These are phyloP conservation scores for Mesembrinibis cayennensis DNA, from an alignment of 2,113 vertebrate species.

Conservation along the genomic window DNA sequence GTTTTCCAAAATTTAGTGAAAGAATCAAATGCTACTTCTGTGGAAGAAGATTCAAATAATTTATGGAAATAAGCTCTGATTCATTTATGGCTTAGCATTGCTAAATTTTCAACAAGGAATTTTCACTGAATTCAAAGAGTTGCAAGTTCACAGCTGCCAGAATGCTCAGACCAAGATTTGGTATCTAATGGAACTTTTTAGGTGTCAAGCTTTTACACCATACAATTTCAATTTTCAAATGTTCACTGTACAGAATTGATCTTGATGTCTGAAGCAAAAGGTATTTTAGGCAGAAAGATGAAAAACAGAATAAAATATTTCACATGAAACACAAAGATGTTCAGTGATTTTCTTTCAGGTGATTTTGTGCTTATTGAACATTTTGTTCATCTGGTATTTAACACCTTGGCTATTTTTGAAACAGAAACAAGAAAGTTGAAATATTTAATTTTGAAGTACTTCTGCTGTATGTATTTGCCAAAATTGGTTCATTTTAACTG, in stretches of 20 bases:
- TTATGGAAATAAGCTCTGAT: background rate
- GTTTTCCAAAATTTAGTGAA: background rate
- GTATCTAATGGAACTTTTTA: background rate
- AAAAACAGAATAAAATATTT: background rate
- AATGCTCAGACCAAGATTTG: background rate
- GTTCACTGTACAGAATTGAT: background rate
- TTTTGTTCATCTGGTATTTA: background rate
- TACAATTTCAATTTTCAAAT: background rate
- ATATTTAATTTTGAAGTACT: background rate
- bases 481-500: background rate
- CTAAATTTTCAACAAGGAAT: background rate
- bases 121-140: background rate
- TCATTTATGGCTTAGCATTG: background rate
- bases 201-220: background rate
- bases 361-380: background rate
- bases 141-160: background rate
- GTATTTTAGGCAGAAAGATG: background rate
- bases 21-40: background rate
- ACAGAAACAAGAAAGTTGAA: background rate
- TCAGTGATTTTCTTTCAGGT: background rate
- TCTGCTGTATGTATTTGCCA: background rate
- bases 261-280: background rate
- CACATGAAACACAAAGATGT: background rate
- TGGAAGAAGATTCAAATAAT: background rate
- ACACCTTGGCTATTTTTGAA: background rate